Conservation (phyloP, 2,797 vertebrate species). For the Coluber constrictor region DNA sequence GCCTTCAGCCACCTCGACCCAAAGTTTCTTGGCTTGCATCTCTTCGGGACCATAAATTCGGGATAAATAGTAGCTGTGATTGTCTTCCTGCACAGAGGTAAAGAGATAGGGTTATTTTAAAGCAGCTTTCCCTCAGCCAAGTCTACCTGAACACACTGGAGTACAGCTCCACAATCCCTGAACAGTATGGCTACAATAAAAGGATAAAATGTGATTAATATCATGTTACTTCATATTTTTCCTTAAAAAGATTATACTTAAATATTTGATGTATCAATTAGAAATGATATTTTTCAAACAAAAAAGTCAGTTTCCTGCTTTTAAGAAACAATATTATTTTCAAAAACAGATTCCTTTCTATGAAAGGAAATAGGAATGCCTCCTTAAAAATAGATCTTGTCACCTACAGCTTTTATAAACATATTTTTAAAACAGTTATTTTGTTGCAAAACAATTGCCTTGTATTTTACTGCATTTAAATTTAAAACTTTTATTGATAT, state of each 20-base stretch:
- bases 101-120: background rate
- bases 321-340: background rate
- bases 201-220: background rate
- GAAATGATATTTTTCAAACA: background rate
- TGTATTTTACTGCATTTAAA: background rate
- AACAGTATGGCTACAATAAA: background rate
- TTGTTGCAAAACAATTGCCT: background rate
- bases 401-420: background rate
- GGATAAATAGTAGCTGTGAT: conserved; percentile 84
- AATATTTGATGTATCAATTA: background rate
- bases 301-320: background rate
- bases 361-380: too few relatives aligned
- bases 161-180: background rate
- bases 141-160: background rate
- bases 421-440: background rate
- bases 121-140: background rate
- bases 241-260: background rate
- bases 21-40: conserved; percentile 69
- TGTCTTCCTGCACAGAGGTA: conserved; percentile 76
- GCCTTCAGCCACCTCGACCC: conserved; percentile 79
- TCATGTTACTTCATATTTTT: background rate
- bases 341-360: background rate
- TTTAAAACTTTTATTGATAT: background rate
- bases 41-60: conserved; percentile 77
- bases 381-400: background rate